A percentile compares a stretch with the other conserved stretches of the same genome.
Conservation (phyloP, 2,888 invertebrate species). For the Adelognathus sp. region DNA sequence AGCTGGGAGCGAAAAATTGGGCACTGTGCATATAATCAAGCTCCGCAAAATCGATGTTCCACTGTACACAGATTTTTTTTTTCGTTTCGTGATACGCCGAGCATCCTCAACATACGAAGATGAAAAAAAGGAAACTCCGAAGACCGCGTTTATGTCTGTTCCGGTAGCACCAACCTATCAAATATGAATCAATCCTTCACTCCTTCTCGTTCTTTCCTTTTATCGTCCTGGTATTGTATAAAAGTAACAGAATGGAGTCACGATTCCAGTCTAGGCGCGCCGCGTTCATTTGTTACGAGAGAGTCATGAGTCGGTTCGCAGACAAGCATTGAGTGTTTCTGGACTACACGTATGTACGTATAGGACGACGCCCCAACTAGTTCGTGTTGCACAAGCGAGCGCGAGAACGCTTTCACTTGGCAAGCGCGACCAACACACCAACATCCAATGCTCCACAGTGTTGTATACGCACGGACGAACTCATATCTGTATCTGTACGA, state of each 20-base stretch:
- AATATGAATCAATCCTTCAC: neutral
- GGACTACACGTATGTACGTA: constrained; percentile 33
- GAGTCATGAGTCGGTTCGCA: constrained; percentile 1
- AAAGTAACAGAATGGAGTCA: neutral
- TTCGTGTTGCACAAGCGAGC: constrained; percentile 61
- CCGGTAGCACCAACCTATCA: neutral
- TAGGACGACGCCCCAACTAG: constrained; percentile 48
- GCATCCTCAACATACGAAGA: neutral
- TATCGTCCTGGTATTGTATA: neutral
- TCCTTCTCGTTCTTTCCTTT: neutral
- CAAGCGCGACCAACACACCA: constrained; percentile 35
- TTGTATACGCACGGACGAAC: too few species aligned
- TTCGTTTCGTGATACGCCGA: too few species aligned
- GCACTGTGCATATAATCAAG: too few species aligned
- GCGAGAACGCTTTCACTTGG: constrained; percentile 65
- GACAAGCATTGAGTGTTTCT: constrained; percentile 22
- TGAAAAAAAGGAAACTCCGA: neutral
- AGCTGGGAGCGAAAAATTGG: too few species aligned
- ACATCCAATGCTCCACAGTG: neutral
- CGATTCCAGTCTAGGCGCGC: constrained; percentile 14
- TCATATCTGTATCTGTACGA: neutral
- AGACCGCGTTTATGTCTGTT: neutral
- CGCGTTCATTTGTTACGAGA: constrained; percentile 50
- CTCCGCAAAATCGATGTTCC: too few species aligned
- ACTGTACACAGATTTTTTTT: too few species aligned